Evolutionary conservation across 2,888 invertebrate species (phyloP).

Genomic region (Tridacna gigas): DNA sequence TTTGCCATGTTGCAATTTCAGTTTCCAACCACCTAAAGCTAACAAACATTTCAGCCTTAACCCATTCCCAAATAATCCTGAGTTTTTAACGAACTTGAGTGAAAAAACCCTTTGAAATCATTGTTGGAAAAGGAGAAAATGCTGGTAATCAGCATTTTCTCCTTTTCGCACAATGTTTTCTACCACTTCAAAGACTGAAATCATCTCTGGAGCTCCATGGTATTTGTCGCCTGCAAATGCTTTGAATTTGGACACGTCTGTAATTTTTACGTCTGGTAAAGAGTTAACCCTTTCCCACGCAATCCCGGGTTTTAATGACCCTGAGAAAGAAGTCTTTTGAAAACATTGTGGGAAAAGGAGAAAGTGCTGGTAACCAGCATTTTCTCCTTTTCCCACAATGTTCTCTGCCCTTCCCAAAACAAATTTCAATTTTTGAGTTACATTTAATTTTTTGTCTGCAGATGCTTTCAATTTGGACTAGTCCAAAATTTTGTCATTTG

Average conservation of each 20-base stretch:
- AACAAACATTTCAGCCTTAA: no score
- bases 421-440: neutral
- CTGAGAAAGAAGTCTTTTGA: neutral
- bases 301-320: neutral
- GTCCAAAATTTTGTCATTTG: neutral
- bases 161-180: neutral
- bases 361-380: neutral
- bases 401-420: neutral
- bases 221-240: neutral
- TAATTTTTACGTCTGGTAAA: neutral
- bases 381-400: no score
- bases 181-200: neutral
- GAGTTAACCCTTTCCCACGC: neutral
- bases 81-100: neutral
- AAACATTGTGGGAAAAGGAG: neutral
- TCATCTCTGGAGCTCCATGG: neutral
- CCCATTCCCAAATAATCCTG: no score
- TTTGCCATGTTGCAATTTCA: no score
- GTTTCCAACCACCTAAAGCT: no score
- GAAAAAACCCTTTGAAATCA: neutral
- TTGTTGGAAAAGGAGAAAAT: constrained; percentile 4
- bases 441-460: neutral
- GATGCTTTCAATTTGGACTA: neutral
- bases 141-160: constrained; percentile 9
- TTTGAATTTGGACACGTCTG: neutral